Evolutionary conservation across 2,888 invertebrate genomes (phyloP), one percentile per base, ranked within the genome.

Genomic region (Ophion ellenae): DNA sequence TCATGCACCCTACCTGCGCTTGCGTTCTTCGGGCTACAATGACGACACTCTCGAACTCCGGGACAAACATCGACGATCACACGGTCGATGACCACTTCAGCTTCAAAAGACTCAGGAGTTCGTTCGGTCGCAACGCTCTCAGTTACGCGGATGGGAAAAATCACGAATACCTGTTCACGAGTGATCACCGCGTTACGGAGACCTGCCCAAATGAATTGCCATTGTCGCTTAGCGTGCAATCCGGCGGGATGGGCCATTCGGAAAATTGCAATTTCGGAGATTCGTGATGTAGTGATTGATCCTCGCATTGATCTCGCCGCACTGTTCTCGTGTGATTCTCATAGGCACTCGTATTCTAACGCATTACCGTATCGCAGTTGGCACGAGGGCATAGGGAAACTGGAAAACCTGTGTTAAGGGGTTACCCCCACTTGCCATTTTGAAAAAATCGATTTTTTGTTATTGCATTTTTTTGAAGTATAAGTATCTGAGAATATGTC

Each of bases 21-120:
- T 40, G 69, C 47, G 36, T 32, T 32, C 17, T 77, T 40, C n/a
- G 75, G 75, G 47, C 47, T 75, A 24, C 28, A 69, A 45, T 73
- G 77, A 59, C 36, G 74, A 77, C 40, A 69, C 24, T 57, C 57
- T 32, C 11, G 45, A 57, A 67, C 76, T 66, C 71, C 53, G 11
- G 11, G 20, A 57, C 7, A 45, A 28, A 81, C 66, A 63, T 73
- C 73, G 53, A 90, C 90, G 89, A 89, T 86, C 73, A 36, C 90
- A 90, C 88, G 89, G 84, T 89, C 89, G 90, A 89, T 88, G 90
- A 90, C 84, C 89, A 89, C 91, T 91, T 90, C 88, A 90, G 85
- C 83, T 78, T 78, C 64, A 81, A 82, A 74, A 74, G 71, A 64
- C 82, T n/a, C 40, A 7, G 40, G 81, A 83, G 82, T 80, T 14